Evolutionary conservation across 2,797 vertebrate genomes (phyloP).

Genomic region (Urophycis tenuis): DNA sequence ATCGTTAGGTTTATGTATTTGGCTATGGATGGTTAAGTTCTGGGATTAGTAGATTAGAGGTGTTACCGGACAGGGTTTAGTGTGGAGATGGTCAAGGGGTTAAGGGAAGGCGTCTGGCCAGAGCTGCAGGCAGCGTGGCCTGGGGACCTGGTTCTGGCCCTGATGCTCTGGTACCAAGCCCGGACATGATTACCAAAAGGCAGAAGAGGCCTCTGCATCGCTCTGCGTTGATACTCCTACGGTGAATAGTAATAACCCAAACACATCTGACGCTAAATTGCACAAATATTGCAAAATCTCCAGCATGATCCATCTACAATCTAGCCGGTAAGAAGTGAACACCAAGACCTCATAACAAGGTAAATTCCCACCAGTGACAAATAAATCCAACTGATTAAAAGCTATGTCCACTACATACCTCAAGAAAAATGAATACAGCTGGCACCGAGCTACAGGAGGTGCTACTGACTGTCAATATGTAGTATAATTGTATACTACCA

Average conservation of each 20-base stretch:
- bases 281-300: background rate
- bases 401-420: background rate
- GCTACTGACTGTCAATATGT: background rate
- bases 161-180: background rate
- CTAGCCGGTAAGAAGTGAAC: background rate
- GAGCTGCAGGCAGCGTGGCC: background rate
- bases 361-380: background rate
- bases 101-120: background rate
- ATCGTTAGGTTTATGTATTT: background rate
- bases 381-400: background rate
- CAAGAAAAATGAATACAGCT: background rate
- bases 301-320: background rate
- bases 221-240: background rate
- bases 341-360: background rate
- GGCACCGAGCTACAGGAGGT: background rate
- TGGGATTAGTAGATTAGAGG: background rate
- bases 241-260: background rate
- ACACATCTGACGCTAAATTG: background rate
- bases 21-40: background rate
- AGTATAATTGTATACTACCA: background rate
- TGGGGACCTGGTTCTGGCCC: background rate
- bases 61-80: background rate
- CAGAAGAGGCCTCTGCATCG: background rate
- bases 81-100: constrained; percentile 1
- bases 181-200: background rate